These are phyloP conservation scores for Acropora tenuis DNA, from an alignment of 64 coral and sea anemone species.

Conservation along the genomic window DNA sequence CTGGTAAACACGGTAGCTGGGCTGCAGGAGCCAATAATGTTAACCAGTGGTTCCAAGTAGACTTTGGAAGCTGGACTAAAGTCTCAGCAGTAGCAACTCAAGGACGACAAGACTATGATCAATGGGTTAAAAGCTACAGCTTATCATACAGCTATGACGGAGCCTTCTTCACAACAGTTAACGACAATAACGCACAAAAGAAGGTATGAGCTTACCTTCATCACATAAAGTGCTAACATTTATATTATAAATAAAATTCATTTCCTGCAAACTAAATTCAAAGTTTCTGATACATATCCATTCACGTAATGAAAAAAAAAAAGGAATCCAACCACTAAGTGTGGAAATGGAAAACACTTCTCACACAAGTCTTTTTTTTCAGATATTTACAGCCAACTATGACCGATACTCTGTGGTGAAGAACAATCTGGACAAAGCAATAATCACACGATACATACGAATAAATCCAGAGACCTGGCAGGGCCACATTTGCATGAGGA, in stretches of 20 bases:
- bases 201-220: background rate
- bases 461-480: conserved; percentile 19
- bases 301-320: too few species aligned
- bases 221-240: too few species aligned
- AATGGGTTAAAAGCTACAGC: conserved; percentile 47
- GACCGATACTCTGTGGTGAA: conserved; percentile 14
- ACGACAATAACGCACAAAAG: background rate
- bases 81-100: conserved; percentile 34
- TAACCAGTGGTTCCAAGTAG: conserved; percentile 60
- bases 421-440: background rate
- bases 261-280: too few species aligned
- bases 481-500: conserved; percentile 1
- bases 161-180: background rate
- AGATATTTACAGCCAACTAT: conserved; percentile 9
- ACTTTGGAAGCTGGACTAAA: conserved; percentile 43
- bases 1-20: conserved; percentile 40
- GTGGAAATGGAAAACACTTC: too few species aligned
- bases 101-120: conserved; percentile 9
- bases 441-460: background rate
- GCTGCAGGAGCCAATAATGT: conserved; percentile 21
- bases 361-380: too few species aligned
- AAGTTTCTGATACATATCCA: too few species aligned
- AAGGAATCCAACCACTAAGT: too few species aligned
- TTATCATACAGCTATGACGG: conserved; percentile 26
- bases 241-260: too few species aligned